A percentile compares a stretch with the other conserved stretches of the same genome.
Evolutionary conservation across 2,888 invertebrate genomes (phyloP).

Genomic region (Stenichneumon culpator): DNA sequence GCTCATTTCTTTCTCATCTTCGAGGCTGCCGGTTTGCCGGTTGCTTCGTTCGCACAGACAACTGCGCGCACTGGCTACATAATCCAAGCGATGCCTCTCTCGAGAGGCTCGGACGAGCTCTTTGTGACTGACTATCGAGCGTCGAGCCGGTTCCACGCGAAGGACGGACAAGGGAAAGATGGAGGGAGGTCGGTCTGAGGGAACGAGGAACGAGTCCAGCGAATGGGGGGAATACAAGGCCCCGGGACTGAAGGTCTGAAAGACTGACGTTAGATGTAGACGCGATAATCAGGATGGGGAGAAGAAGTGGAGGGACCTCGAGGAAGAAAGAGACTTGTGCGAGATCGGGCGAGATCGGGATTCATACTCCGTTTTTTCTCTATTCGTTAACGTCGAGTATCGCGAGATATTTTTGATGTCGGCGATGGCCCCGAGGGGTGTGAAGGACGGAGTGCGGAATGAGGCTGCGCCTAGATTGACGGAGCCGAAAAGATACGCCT

Average conservation of each 20-base stretch:
- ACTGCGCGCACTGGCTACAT: constrained; percentile 27
- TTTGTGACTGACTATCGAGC: constrained; percentile 47
- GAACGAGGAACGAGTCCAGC: constrained; percentile 16
- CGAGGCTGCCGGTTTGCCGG: constrained; percentile 11
- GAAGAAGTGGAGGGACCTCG: constrained; percentile 9
- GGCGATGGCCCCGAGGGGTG: neutral
- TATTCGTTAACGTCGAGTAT: constrained; percentile 14
- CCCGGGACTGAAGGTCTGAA: constrained; percentile 19
- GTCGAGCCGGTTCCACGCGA: constrained; percentile 13
- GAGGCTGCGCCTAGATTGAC: constrained; percentile 7
- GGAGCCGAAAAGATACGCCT: neutral
- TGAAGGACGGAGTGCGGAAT: neutral
- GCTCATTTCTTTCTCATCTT: constrained; percentile 42
- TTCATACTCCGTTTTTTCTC: neutral
- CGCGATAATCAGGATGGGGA: constrained; percentile 62
- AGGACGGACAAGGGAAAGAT: constrained; percentile 24
- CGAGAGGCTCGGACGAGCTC: constrained; percentile 2
- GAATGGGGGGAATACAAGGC: neutral
- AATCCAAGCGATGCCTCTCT: constrained; percentile 8
- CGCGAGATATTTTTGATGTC: constrained; percentile 27
- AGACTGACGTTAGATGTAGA: constrained; percentile 41
- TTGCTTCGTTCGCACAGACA: constrained; percentile 34
- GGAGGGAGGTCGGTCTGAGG: constrained; percentile 13
- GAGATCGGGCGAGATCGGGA: constrained; percentile 24
- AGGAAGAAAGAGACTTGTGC: neutral